Evolutionary conservation across 2,888 invertebrate species (phyloP), one percentile per base, ranked within the genome.

Genomic region (Conops quadrifasciatus): DNA sequence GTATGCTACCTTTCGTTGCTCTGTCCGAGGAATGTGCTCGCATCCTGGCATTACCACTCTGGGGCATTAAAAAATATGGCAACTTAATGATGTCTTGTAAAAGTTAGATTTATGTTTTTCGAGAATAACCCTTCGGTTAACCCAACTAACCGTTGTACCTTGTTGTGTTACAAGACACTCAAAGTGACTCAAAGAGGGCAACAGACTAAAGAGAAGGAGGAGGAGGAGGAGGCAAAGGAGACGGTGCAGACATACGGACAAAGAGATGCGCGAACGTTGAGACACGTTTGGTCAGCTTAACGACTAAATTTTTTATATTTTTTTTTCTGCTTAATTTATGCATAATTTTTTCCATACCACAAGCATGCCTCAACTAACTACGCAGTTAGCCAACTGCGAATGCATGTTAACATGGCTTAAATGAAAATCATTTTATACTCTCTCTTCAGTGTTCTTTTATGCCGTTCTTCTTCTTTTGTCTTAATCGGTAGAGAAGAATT

Each of bases 81-180:
- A 45, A 47, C 63, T 63, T 63, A 63, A 63, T 63, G 63, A 63
- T 63, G 63, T 63, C 63, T 63, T 63, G 47, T 47, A 63, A 24
- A 63, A 28, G 26, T 24, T 45, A 47, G 24, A 63, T 63, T 63
- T 63, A 63, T 63, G 28, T 13, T 24, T 26, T 11, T 26, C 26
- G 5, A 28, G 9, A 28, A 28, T 13, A 47, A 45, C 47, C 63
- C n/a, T 63, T 21, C 4, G 62, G 36, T 62, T 11, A n/a, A 24
- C 21, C 21, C 3, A 47, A 7, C 47, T 47, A 63, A 21, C 26
- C 63, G 16, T 36, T 43, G 24, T 16, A 45, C 7, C n/a, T 47
- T 47, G 16, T 36, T 24, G 15, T 15, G 45, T 30, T 43, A 43
- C 21, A 53, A 21, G 53, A 1, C 19, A 9, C 36, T 36, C 36